A percentile compares a stretch with the other conserved stretches of the same genome.
phyloP scores from a whole-genome alignment of 1,140 invertebrate species.

The Euglossa dilemma region DNA sequence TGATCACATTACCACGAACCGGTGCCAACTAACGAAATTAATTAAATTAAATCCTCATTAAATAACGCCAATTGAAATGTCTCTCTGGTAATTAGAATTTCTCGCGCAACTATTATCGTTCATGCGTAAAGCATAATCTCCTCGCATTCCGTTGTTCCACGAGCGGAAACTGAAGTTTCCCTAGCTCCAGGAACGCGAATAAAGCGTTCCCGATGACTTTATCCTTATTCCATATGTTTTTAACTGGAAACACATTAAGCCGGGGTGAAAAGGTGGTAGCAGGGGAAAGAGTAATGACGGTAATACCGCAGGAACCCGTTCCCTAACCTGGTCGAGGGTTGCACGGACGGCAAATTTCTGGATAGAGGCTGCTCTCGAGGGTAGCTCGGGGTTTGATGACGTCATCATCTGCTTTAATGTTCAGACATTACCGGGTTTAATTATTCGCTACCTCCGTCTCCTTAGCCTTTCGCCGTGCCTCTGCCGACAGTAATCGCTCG shows the following conservation, averaged over 20 bases:
- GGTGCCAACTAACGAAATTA: too few relatives aligned
- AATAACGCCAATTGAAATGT: too few relatives aligned
- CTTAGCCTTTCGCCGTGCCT: constrained; percentile 33
- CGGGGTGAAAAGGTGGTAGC: constrained; percentile 7
- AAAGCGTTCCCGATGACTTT: neutral
- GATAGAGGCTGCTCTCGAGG: constrained; percentile 39
- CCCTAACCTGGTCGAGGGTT: constrained; percentile 33
- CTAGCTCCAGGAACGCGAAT: neutral
- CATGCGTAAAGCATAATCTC: neutral
- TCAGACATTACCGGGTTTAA: constrained; percentile 72
- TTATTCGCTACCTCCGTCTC: constrained; percentile 61
- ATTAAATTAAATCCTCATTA: too few relatives aligned
- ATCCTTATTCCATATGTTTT: constrained; percentile 45
- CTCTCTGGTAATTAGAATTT: too few relatives aligned
- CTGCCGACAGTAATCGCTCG: constrained; percentile 58
- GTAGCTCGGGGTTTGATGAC: constrained; percentile 66
- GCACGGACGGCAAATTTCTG: constrained; percentile 55
- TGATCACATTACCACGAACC: too few relatives aligned
- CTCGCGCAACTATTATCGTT: too few relatives aligned
- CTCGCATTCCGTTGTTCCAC: neutral
- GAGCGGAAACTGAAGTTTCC: too few relatives aligned
- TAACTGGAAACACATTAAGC: constrained; percentile 54
- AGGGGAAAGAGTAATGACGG: constrained; percentile 54
- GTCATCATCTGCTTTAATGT: constrained; percentile 74
- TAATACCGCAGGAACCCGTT: constrained; percentile 55